Evolutionary conservation across 2,113 vertebrate species (phyloP).

Genomic region (Colaptes auratus): DNA sequence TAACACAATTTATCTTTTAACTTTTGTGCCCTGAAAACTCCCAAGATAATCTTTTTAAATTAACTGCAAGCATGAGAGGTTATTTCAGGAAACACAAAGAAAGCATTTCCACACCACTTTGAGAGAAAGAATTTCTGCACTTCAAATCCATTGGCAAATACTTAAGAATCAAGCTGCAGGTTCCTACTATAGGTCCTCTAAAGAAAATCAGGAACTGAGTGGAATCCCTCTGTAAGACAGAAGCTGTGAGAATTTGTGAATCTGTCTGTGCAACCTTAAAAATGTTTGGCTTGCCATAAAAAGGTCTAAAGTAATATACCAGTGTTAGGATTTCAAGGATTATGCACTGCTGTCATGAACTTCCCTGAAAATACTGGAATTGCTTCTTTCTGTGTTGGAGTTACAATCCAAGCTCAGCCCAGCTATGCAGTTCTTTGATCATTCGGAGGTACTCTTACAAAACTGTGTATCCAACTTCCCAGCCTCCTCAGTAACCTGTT

Average conservation of each 20-base stretch:
- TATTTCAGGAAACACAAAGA: neutral
- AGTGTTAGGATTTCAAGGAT: neutral
- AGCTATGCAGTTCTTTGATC: neutral
- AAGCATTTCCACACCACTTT: neutral
- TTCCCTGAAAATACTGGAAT: neutral
- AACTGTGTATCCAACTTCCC: neutral
- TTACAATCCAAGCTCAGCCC: neutral
- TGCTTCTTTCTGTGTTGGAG: neutral
- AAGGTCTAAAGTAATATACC: neutral
- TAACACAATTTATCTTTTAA: slow-evolving; percentile 5
- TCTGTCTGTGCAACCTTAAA: neutral
- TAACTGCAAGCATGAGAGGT: slow-evolving; percentile 36
- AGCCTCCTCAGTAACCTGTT: neutral
- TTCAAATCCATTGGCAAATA: neutral
- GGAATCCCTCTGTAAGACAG: neutral
- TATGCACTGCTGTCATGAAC: neutral
- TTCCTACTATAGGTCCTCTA: neutral
- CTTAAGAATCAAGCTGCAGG: neutral
- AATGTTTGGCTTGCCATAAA: neutral
- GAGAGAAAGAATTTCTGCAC: neutral
- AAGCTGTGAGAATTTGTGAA: neutral
- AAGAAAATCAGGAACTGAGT: neutral
- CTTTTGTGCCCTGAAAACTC: neutral
- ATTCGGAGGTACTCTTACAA: neutral
- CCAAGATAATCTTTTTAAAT: slow-evolving; percentile 39